Conservation (phyloP, 2,797 vertebrate species). For the Linurgus olivaceus region DNA sequence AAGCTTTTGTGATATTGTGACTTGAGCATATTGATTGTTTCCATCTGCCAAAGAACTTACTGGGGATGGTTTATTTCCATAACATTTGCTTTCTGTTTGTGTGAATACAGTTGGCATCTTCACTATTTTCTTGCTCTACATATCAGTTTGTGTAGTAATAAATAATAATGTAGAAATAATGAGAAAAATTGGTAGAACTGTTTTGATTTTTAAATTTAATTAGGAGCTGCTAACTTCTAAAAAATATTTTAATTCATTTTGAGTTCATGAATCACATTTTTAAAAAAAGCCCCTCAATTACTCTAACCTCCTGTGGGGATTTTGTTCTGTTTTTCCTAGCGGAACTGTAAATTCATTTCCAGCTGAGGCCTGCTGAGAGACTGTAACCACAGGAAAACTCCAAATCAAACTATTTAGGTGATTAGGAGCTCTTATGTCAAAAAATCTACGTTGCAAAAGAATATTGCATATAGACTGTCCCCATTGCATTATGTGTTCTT, state of each 20-base stretch:
- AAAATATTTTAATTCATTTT: not conserved
- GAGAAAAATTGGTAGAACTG: not conserved
- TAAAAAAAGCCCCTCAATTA: not conserved
- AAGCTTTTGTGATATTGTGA: not conserved
- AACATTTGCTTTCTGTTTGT: not conserved
- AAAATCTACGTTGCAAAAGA: not conserved
- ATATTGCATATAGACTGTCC: not conserved
- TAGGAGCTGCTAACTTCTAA: not conserved
- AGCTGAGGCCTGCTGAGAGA: not conserved
- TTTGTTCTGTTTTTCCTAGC: slow-evolving; percentile 8
- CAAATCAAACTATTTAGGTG: not conserved
- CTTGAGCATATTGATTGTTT: not conserved
- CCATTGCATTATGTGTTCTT: not conserved
- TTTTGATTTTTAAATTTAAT: not conserved
- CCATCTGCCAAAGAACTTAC: not conserved
- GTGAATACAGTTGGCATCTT: not conserved
- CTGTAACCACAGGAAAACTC: not conserved
- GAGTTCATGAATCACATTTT: not conserved
- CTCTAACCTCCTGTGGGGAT: not conserved
- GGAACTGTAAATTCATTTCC: slow-evolving; percentile 6
- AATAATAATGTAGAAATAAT: not conserved
- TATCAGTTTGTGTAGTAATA: not conserved
- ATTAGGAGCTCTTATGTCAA: not conserved
- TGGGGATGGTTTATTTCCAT: not conserved
- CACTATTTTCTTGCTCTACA: not conserved